Evolutionary conservation across 2,888 invertebrate genomes (phyloP), one percentile per base, ranked within the genome.

Genomic region (Drosophila vallismaia): DNA sequence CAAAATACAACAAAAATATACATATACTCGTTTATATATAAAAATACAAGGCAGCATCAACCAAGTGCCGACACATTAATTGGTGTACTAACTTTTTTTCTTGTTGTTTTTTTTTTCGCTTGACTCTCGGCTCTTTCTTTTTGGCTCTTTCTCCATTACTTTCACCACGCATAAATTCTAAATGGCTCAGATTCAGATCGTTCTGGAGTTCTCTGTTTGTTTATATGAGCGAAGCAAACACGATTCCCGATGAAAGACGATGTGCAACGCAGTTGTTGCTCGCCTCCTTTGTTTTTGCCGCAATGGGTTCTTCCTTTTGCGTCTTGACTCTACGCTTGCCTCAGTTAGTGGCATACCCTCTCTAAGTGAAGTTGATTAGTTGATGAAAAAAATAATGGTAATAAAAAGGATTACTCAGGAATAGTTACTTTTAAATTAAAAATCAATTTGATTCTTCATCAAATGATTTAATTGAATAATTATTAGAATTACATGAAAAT

Each of bases 131-230:
- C 10, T 36, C 26, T 38, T 58, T 14, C 57, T 58, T 40, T 26
- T 67, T 49, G 33, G 26, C 10, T 36, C 28, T 38, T 58, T 24
- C 57, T 56, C 74, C 76, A 72, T 86, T 81, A 81, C 81, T 81
- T 81, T 81, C 86, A 76, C 81, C 84, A 40, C 69, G 71, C 71
- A 79, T 77, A 67, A 78, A 75, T 83, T 77, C 80, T 81, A 62
- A 64, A 70, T 63, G 55, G 70, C 48, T 55, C 55, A 10, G 3
- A 80, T 86, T 55, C 55, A 10, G 3, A 80, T 86, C 84, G 48
- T 67, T 66, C 64, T 74, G 79, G 60, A 63, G 60, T 59, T 48
- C 60, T 59, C 12, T 67, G 38, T 59, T 81, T 85, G 83, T 77
- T 85, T 85, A 82, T 75, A 60, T 67, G 77, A 64, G 44, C 26